These are phyloP conservation scores for Scolopax bukidnonensis DNA, from an alignment of 2,797 vertebrate species.

Conservation along the genomic window DNA sequence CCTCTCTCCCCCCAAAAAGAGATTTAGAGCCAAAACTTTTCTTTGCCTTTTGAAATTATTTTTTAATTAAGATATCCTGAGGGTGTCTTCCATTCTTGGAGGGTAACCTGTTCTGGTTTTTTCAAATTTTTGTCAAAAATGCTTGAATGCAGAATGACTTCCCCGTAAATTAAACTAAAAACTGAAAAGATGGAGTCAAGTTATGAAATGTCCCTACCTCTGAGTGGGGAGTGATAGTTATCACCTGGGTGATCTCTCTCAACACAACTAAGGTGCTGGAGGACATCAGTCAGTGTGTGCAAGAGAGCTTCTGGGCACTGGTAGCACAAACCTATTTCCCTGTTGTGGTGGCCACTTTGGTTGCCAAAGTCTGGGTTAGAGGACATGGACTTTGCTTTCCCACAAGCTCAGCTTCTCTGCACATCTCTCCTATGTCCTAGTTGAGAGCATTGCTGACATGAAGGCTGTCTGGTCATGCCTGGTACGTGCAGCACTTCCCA, in stretches of 20 bases:
- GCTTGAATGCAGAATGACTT: neutral
- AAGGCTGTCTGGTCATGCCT: neutral
- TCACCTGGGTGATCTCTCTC: neutral
- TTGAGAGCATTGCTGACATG: neutral
- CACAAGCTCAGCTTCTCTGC: neutral
- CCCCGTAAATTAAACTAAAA: neutral
- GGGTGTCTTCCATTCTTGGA: neutral
- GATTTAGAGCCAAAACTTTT: neutral
- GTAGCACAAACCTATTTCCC: neutral
- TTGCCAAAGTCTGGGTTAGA: neutral
- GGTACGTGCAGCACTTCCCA: neutral
- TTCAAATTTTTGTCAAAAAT: neutral
- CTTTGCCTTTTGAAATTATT: neutral
- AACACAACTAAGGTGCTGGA: neutral
- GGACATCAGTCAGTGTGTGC: neutral
- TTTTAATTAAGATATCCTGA: neutral
- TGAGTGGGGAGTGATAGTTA: fast-evolving
- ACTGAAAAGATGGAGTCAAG: neutral
- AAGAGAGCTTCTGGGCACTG: neutral
- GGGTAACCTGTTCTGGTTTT: neutral
- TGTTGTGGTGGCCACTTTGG: neutral
- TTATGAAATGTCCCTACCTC: neutral
- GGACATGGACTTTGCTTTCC: neutral
- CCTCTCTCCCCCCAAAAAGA: no score
- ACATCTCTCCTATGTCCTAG: neutral